These are phyloP conservation scores for Rhodinocichla rosea DNA, from an alignment of 2,113 vertebrate species.

Conservation along the genomic window DNA sequence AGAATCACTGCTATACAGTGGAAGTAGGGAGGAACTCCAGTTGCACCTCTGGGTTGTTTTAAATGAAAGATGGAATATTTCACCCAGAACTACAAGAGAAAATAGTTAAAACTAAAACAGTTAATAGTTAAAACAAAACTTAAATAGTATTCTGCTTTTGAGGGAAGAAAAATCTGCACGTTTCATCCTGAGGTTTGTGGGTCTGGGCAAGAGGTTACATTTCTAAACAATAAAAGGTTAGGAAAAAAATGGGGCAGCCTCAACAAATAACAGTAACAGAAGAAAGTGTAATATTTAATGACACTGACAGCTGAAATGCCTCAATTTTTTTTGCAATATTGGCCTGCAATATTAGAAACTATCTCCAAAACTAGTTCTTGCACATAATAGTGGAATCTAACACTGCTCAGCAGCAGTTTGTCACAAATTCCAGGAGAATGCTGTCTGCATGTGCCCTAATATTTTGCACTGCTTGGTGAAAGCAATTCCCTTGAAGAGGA, in stretches of 20 bases:
- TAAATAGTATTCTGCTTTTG: neutral
- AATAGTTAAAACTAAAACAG: neutral
- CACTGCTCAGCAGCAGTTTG: slow-evolving; percentile 5
- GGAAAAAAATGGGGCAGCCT: neutral
- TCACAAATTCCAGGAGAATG: slow-evolving; percentile 46
- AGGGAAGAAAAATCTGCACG: neutral
- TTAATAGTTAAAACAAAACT: neutral
- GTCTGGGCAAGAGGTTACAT: neutral
- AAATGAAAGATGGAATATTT: neutral
- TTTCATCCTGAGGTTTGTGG: slow-evolving; percentile 17
- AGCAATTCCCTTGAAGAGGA: slow-evolving; percentile 54
- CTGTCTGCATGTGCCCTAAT: slow-evolving; percentile 1
- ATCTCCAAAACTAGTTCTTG: neutral
- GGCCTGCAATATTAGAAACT: slow-evolving; percentile 34
- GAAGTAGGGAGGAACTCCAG: neutral
- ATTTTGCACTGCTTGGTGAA: slow-evolving; percentile 24
- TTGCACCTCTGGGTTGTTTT: neutral
- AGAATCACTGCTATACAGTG: neutral
- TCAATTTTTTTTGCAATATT: slow-evolving; percentile 7
- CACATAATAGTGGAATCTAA: slow-evolving; percentile 8
- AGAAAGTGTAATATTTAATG: slow-evolving; percentile 38
- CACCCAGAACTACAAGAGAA: neutral
- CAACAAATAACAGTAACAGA: slow-evolving; percentile 27
- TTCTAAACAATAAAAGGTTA: slow-evolving; percentile 21
- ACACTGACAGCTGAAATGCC: slow-evolving; percentile 1